phyloP scores from a whole-genome alignment of 2,797 vertebrate genomes.

The Sardinella longiceps region DNA sequence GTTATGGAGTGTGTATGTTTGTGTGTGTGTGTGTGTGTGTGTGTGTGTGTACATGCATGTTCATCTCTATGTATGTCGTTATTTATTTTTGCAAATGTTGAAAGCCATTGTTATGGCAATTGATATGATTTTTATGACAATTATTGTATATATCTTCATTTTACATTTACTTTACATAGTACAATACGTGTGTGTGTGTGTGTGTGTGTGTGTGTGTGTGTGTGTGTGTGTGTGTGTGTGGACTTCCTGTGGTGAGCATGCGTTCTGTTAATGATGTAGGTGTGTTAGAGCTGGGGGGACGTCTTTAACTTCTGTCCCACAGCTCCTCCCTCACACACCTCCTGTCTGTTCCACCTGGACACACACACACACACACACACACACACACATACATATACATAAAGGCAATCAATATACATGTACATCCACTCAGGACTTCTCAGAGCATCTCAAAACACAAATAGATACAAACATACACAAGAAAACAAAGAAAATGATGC shows the following conservation, averaged over 20 bases:
- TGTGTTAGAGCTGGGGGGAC: conserved; percentile 27
- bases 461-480: neutral
- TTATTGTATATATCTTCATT: no score
- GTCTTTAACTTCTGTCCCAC: conserved; percentile 27
- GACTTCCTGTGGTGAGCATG: conserved; percentile 67
- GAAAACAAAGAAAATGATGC: neutral
- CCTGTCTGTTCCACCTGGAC: conserved; percentile 28
- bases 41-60: neutral
- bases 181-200: neutral
- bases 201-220: neutral
- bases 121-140: no score
- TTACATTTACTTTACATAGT: no score
- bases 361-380: conserved; percentile 33
- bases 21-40: conserved; percentile 11
- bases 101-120: no score
- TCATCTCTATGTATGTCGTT: no score
- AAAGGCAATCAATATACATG: neutral
- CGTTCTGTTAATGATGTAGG: conserved; percentile 75
- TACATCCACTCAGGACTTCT: neutral
- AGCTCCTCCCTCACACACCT: conserved; percentile 28
- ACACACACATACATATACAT: neutral
- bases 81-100: no score
- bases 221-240: neutral
- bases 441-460: neutral
- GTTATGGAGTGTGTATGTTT: neutral